Evolutionary conservation across 1,140 invertebrate genomes (phyloP), one percentile per base, ranked within the genome.

Genomic region (Brachionus sp.): DNA sequence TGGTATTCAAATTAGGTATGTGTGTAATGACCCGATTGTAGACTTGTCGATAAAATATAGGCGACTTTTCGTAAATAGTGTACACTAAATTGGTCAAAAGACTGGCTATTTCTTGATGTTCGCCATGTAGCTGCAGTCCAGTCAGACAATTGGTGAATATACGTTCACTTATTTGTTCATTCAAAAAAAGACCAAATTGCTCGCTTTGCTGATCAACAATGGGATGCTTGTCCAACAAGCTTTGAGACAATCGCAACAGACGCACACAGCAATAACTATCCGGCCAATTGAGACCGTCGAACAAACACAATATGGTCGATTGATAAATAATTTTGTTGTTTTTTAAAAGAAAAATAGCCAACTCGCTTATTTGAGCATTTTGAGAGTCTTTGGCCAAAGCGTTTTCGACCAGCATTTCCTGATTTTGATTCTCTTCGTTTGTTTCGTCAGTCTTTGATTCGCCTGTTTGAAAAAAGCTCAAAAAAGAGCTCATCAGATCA

Each of bases 71-170:
- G 25, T 80, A 80, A 19, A 80, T 62, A 2, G 50, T 23, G 10
- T 62, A 62, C 3, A 39, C 33, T 5, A 80, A n/a, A 42, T 23
- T 80, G n/a, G 57, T 80, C 19, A 80, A 25, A 10, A 66, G 35
- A 35, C 77, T 80, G 19, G 62, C 50, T 19, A 80, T 80, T 16
- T 80, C 77, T 19, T 80, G 77, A 16, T 80, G 77, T n/a, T 80
- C 77, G 5, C 77, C 77, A 44, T 80, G 77, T 5, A 44, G 6
- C 35, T 80, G 77, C 2, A 80, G 33, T 5, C n/a, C 46, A 62
- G 50, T 80, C 39, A 80, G n/a, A 29, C 77, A 62, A 66, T 44
- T 23, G 1, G 50, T 80, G 5, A 80, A 80, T 13, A 80, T 62
- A 19, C 16, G 35, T 53, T 80, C 77, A 25, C 46, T 62, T 80